phyloP scores from a whole-genome alignment of 1,140 invertebrate genomes.

The Anastrepha ludens region DNA sequence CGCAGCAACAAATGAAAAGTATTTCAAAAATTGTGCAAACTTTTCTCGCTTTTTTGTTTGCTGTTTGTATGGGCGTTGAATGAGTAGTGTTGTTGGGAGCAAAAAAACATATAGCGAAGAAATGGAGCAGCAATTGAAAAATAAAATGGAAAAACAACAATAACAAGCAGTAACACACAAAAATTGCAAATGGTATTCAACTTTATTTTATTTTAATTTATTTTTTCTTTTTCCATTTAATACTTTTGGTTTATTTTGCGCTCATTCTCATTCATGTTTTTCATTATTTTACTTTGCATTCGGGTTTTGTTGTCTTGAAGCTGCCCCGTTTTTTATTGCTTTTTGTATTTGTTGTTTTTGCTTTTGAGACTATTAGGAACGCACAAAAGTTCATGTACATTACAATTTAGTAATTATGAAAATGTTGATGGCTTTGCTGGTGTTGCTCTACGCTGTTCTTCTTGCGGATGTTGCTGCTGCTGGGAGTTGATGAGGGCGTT shows the following conservation, averaged over 20 bases:
- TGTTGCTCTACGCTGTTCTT: neutral
- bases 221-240: neutral
- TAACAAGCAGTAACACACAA: too few species aligned
- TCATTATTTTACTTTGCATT: neutral
- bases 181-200: neutral
- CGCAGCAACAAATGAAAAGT: conserved; percentile 14
- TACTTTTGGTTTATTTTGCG: neutral
- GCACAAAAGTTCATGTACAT: conserved; percentile 46
- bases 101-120: neutral
- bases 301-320: neutral
- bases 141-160: neutral
- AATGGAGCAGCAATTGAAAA: neutral
- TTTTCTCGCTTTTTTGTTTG: neutral
- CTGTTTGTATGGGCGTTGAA: neutral
- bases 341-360: conserved; percentile 15
- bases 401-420: conserved; percentile 52
- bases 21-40: conserved; percentile 28
- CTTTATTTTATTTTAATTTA: neutral
- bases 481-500: neutral
- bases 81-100: neutral
- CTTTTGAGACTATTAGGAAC: conserved; percentile 3
- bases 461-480: neutral
- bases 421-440: conserved; percentile 5
- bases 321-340: neutral
- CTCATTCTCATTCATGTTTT: neutral